Conservation (phyloP, 2,113 vertebrate genomes). For the Pseudorhombus dupliciocellatus region DNA sequence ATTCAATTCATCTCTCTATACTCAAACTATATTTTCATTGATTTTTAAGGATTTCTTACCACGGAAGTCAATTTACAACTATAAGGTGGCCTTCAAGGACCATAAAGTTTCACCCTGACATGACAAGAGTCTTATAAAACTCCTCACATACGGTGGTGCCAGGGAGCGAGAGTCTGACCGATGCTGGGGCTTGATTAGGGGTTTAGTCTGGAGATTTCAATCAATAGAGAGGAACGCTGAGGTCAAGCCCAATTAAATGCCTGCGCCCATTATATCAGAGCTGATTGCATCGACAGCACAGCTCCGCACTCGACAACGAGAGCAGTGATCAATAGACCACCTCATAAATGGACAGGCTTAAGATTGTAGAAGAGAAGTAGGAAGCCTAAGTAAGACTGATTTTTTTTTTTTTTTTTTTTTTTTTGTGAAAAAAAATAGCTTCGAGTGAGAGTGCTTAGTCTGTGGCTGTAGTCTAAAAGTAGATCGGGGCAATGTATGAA, state of each 20-base stretch:
- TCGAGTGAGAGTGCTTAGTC: constrained; percentile 20
- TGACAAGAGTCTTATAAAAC: constrained; percentile 39
- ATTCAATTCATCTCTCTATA: background rate
- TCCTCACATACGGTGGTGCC: constrained; percentile 20
- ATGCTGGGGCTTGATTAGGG: constrained; percentile 61
- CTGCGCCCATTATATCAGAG: constrained; percentile 70
- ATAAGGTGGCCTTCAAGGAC: constrained; percentile 5
- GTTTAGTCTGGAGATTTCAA: constrained; percentile 63
- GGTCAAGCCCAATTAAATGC: constrained; percentile 72
- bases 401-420: constrained; percentile 34
- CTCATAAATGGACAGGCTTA: constrained; percentile 64
- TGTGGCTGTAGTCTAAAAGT: background rate
- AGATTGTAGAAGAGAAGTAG: constrained; percentile 67
- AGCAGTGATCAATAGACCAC: constrained; percentile 74
- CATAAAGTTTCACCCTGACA: background rate
- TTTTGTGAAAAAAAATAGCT: constrained; percentile 53
- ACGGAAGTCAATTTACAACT: background rate
- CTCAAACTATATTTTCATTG: background rate
- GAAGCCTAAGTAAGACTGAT: background rate
- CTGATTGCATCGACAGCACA: constrained; percentile 70
- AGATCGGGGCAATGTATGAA: background rate
- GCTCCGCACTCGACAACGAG: constrained; percentile 53
- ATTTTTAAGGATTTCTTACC: background rate
- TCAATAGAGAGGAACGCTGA: constrained; percentile 67
- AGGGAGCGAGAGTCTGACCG: constrained; percentile 37